Evolutionary conservation across 2,888 invertebrate species (phyloP).

Genomic region (Platerodrilus igneus): DNA sequence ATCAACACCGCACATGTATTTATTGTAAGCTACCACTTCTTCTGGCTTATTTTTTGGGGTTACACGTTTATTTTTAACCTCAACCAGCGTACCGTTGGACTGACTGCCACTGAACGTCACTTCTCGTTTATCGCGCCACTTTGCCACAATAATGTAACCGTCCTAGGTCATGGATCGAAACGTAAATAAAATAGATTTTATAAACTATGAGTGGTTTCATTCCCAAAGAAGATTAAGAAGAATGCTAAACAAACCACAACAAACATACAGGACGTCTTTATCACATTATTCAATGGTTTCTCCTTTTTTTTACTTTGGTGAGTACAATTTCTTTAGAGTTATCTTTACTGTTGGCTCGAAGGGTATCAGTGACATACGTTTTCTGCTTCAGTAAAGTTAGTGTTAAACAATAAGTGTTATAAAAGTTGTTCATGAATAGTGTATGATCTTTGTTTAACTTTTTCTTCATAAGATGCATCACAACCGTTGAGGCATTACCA

Average conservation of each 20-base stretch:
- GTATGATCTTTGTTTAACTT: background rate
- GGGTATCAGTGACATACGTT: slow-evolving; percentile 28
- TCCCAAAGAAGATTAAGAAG: no score
- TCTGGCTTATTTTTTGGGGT: slow-evolving; percentile 23
- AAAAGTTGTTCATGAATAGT: slow-evolving; percentile 14
- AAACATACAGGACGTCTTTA: no score
- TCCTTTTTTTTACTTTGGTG: no score
- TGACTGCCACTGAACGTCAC: slow-evolving; percentile 25
- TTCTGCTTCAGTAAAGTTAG: slow-evolving; percentile 23
- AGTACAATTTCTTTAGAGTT: slow-evolving; percentile 22
- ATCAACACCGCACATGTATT: slow-evolving; percentile 25
- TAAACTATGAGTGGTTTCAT: no score
- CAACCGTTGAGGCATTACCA: slow-evolving; percentile 28
- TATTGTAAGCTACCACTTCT: slow-evolving; percentile 24
- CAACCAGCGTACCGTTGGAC: slow-evolving; percentile 16
- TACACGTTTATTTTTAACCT: slow-evolving; percentile 11
- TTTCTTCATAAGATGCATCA: slow-evolving; percentile 21
- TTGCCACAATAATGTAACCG: slow-evolving; percentile 16
- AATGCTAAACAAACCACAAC: no score
- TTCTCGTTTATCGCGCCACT: slow-evolving; percentile 28
- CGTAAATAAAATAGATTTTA: no score
- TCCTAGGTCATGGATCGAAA: no score
- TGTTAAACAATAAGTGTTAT: slow-evolving; percentile 12
- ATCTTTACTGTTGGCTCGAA: slow-evolving; percentile 21
- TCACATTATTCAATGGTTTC: slow-evolving; percentile 1